Evolutionary conservation across 2,888 invertebrate species (phyloP), one percentile per base, ranked within the genome.

Genomic region (Protophormia terraenovae): DNA sequence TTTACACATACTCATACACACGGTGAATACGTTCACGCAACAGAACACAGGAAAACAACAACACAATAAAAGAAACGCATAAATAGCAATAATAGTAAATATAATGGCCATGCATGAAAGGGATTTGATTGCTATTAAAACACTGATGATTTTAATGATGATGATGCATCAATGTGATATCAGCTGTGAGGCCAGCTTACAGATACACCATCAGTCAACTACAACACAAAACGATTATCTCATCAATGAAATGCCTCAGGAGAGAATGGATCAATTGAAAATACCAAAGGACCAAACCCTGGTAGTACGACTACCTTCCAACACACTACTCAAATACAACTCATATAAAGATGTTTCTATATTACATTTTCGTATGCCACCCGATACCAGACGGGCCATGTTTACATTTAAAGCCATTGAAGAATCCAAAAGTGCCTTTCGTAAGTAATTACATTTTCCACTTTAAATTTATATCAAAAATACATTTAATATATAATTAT

Each of bases 341-440:
- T 93, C 94, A 19, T 95, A 94, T 88, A 94, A 94, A 88, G 94
- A 95, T 90, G 94, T 94, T 35, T 93, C 94, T 35, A 93, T 95
- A 82, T 91, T 94, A 71, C 94, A 94, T 89, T 95, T 94, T 91
- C 92, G 92, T 73, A 92, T 95, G 47, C 94, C 94, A 24, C 91
- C 93, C 53, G 93, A 94, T 88, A 91, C 93, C 1, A 90, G 92
- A 24, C 91, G 92, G 24, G 94, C 94, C 19, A 91, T 90, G 85
- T 93, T 93, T 86, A 92, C 90, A 53, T 93, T 93, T 87, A 93
- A 93, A 87, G 92, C 92, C 7, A 90, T 90, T 87, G 93, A 93
- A 86, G 93, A 93, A 88, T 90, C 92, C 69, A 93, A 93, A 84
- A 92, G 92, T 91, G 89, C 91, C 89, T 93, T 93, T 89, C 91